These are phyloP conservation scores for Acleris laterana DNA, from an alignment of 2,888 invertebrate species.

Conservation along the genomic window DNA sequence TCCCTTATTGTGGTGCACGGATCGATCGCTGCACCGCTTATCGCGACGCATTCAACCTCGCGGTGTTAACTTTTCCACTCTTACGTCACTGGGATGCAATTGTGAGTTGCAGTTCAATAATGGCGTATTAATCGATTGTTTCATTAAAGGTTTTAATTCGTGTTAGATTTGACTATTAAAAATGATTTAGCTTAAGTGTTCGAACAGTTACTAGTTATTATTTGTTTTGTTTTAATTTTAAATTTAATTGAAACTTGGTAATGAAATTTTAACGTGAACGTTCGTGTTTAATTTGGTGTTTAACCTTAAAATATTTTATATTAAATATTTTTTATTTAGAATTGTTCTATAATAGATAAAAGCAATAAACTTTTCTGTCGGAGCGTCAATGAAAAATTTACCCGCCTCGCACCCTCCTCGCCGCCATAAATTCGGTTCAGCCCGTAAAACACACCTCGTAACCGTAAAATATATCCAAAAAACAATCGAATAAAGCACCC, in stretches of 20 bases:
- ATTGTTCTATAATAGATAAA: neutral
- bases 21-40: conserved; percentile 78
- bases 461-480: conserved; percentile 21
- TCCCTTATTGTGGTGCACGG: conserved; percentile 80
- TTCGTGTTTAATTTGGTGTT: too few species aligned
- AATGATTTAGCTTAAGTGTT: conserved; percentile 21
- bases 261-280: neutral
- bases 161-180: conserved; percentile 20
- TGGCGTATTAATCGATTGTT: conserved; percentile 36
- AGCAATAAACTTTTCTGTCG: conserved; percentile 8
- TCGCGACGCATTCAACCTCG: conserved; percentile 56
- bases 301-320: neutral
- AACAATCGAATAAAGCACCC: conserved; percentile 14
- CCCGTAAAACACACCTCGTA: conserved; percentile 17
- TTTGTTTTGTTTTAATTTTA: conserved; percentile 32
- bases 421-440: conserved; percentile 19
- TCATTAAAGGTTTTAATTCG: conserved; percentile 31
- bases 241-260: conserved; percentile 1
- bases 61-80: conserved; percentile 54
- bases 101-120: conserved; percentile 46
- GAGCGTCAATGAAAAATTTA: conserved; percentile 17
- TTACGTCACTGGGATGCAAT: conserved; percentile 67
- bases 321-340: neutral
- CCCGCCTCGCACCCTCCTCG: conserved; percentile 18
- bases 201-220: conserved; percentile 13